Conservation (phyloP, 2,113 vertebrate species). For the Podarcis raffonei region DNA sequence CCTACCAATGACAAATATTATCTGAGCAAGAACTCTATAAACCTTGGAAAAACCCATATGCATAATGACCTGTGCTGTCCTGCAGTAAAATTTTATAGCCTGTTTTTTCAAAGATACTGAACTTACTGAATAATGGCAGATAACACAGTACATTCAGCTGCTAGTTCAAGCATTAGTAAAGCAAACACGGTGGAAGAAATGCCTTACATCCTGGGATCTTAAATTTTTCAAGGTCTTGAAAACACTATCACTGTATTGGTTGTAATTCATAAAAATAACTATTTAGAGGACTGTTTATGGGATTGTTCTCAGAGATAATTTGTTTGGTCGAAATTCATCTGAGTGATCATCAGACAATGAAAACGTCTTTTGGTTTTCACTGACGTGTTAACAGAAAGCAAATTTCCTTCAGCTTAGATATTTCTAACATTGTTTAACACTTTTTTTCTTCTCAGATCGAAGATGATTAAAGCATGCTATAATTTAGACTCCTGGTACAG, state of each 20-base stretch:
- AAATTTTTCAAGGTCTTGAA: background rate
- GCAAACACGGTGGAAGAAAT: background rate
- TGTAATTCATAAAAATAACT: background rate
- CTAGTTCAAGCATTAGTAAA: background rate
- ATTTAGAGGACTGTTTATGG: background rate
- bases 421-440: background rate
- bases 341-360: background rate
- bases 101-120: background rate
- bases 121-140: background rate
- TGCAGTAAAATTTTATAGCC: conserved; percentile 10
- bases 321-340: background rate
- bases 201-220: background rate
- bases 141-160: background rate
- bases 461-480: background rate
- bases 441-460: background rate
- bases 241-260: background rate
- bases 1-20: background rate
- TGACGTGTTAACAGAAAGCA: background rate
- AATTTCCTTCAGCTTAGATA: background rate
- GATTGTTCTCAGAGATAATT: background rate
- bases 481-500: background rate
- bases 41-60: background rate
- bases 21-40: background rate
- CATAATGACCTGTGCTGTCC: background rate
- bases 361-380: background rate